These are phyloP conservation scores for Nomada lathburiana DNA, from an alignment of 2,888 invertebrate genomes.

Conservation along the genomic window DNA sequence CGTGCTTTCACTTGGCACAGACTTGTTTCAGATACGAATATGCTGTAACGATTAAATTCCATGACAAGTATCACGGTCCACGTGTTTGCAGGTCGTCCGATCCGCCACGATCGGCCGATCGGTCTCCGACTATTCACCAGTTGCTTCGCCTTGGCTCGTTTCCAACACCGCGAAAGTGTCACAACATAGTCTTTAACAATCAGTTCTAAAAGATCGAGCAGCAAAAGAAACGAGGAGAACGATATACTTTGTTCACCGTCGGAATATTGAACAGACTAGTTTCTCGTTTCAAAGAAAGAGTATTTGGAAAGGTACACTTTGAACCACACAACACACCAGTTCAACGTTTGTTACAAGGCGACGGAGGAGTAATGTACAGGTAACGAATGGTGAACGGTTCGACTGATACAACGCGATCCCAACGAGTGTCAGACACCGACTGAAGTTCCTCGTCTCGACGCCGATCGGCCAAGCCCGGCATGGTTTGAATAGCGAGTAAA, in stretches of 20 bases:
- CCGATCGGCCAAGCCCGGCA: slow-evolving; percentile 56
- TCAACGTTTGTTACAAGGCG: background rate
- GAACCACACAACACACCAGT: background rate
- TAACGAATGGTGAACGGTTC: slow-evolving; percentile 6
- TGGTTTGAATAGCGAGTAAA: slow-evolving; percentile 71
- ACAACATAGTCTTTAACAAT: background rate
- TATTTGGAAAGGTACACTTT: background rate
- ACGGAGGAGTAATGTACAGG: background rate
- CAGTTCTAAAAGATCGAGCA: background rate
- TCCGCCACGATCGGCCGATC: background rate
- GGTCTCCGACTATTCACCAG: background rate
- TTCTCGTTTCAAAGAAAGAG: no score
- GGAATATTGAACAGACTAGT: no score
- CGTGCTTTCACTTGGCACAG: slow-evolving; percentile 25
- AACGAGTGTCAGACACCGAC: slow-evolving; percentile 59
- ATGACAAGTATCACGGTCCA: slow-evolving; percentile 10
- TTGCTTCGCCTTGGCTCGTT: background rate
- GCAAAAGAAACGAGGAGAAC: no score
- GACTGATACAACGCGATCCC: slow-evolving; percentile 36
- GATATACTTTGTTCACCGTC: no score
- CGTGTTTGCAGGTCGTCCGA: background rate
- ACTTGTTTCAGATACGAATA: background rate
- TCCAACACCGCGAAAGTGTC: background rate
- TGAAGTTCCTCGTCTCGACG: slow-evolving; percentile 59
- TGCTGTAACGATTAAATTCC: slow-evolving; percentile 20